Evolutionary conservation across 2,888 invertebrate species (phyloP).

Genomic region (Drosophila antonietae): DNA sequence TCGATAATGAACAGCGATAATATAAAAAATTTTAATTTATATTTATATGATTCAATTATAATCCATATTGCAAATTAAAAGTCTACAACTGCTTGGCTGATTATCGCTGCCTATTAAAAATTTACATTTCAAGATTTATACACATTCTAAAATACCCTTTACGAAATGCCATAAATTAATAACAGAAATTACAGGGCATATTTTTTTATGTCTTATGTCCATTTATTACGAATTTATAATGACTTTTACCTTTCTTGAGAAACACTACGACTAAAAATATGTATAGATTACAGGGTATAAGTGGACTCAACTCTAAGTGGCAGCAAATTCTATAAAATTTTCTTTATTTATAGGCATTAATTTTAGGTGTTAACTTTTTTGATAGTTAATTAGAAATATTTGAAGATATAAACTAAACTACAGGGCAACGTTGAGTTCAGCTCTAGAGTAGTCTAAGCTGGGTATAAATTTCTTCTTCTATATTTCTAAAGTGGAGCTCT

Average conservation of each 20-base stretch:
- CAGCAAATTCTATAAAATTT: neutral
- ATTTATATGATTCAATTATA: too few relatives aligned
- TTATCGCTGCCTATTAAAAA: neutral
- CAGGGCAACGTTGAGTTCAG: neutral
- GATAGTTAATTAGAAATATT: neutral
- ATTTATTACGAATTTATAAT: neutral
- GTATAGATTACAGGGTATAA: constrained; percentile 1
- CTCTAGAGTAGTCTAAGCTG: neutral
- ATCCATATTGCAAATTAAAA: too few relatives aligned
- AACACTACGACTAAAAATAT: neutral
- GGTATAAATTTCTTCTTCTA: neutral
- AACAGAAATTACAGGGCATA: neutral
- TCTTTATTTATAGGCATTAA: neutral
- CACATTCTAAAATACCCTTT: too few relatives aligned
- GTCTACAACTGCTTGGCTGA: too few relatives aligned
- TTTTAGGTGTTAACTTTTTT: neutral
- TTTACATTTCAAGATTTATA: too few relatives aligned
- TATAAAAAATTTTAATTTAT: too few relatives aligned
- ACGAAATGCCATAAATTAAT: too few relatives aligned
- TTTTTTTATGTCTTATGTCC: too few relatives aligned
- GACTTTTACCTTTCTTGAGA: neutral
- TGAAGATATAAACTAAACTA: neutral
- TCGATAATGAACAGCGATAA: too few relatives aligned
- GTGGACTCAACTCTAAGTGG: too few relatives aligned
- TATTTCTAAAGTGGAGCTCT: neutral